Evolutionary conservation across 2,888 invertebrate species (phyloP).

Genomic region (Synergus gifuensis): DNA sequence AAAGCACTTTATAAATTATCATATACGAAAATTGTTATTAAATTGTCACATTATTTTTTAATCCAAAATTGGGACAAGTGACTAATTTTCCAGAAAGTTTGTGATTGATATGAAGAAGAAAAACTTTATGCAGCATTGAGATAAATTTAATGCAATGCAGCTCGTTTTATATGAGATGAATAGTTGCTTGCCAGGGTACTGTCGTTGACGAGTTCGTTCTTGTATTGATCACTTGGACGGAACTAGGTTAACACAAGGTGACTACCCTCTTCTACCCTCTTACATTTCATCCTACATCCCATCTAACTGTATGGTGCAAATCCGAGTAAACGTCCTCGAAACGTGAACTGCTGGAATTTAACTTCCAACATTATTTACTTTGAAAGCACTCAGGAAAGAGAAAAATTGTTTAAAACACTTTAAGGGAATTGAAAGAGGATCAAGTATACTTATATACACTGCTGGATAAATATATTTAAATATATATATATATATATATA

Average conservation of each 20-base stretch:
- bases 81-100: background rate
- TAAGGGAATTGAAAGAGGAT: background rate
- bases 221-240: conserved; percentile 57
- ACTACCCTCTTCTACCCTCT: conserved; percentile 54
- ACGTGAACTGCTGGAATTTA: conserved; percentile 28
- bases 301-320: conserved; percentile 31
- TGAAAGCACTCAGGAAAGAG: conserved; percentile 17
- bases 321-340: conserved; percentile 39
- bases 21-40: no score
- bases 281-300: conserved; percentile 46
- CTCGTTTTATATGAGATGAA: conserved; percentile 35
- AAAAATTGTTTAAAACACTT: conserved; percentile 26
- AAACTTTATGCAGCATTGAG: conserved; percentile 14
- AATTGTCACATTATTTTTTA: no score
- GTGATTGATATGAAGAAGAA: background rate
- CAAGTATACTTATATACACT: background rate
- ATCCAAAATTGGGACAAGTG: no score
- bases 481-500: background rate
- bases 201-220: conserved; percentile 50
- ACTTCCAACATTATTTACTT: conserved; percentile 37
- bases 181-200: conserved; percentile 32
- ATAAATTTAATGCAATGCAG: conserved; percentile 26
- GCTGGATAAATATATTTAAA: background rate
- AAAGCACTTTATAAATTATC: no score
- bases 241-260: conserved; percentile 59